Base-by-base conservation (phyloP, 2,888 invertebrate species). In the Cataglyphis altisquamis region DNA sequence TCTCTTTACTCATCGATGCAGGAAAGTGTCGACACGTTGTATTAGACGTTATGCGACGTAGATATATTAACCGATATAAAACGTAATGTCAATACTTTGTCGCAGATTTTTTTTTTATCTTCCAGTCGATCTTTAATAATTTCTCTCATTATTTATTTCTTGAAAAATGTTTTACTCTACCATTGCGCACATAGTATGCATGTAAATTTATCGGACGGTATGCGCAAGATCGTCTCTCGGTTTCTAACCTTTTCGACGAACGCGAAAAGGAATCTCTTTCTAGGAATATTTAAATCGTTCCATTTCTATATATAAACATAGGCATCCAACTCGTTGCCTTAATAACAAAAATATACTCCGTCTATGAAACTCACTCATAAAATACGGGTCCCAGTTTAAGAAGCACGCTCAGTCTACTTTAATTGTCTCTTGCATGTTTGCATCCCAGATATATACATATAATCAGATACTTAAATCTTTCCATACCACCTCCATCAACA, bases 291-390 rank as follows among this genome's bases (percentile, higher is more conserved):
- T 9, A 15, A 64, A 36, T 21, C 64, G 74, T 21, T 64, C 48
- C 66, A n/a, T 32, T 36, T 45, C 48, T 66, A 52, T 8, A 52
- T n/a, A n/a, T 52, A 52, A 18, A 48, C 32, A 45, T 15, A 21
- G 48, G 21, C 64, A 36, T 75, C 18, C 45, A 32, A 64, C 66
- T 48, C 45, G 32, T 41, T 15, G 12, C 18, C 41, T n/a, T 18
- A 32, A 39, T 60, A 18, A 48, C 48, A n/a, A 52, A 48, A n/a
- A n/a, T 48, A n/a, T 48, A 48, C 39, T 64, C 32, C 3, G 74
- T 45, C 45, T n/a, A 32, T 25, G 32, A 48, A 45, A 21, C 12
- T 29, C 74, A 75, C 36, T 45, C 29, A n/a, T 32, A n/a, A 73
- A 68, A 52, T 32, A 45, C 29, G 10, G 10, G 2, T 25, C 18